Evolutionary conservation across 2,888 invertebrate species (phyloP).

Genomic region (Phortica magna): DNA sequence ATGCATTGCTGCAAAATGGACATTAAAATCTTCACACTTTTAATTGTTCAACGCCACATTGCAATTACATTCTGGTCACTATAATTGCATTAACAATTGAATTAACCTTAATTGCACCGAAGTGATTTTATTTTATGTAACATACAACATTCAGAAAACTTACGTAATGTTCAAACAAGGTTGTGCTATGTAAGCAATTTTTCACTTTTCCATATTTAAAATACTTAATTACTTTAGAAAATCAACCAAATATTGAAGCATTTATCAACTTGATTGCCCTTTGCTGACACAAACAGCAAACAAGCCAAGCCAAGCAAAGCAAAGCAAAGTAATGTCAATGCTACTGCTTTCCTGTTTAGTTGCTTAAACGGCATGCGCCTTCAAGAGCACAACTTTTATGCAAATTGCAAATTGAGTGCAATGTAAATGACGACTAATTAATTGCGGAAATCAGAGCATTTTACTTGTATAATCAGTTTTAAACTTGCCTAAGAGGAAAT

Average conservation of each 20-base stretch:
- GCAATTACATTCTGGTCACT: too few relatives aligned
- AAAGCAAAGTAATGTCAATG: background rate
- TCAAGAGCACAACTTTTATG: constrained; percentile 6
- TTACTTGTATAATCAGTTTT: constrained; percentile 16
- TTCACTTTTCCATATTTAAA: too few relatives aligned
- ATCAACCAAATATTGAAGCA: too few relatives aligned
- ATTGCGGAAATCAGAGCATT: constrained; percentile 51
- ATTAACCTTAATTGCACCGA: constrained; percentile 60
- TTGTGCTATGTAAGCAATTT: too few relatives aligned
- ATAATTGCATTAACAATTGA: constrained; percentile 49
- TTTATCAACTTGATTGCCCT: too few relatives aligned
- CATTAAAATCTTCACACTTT: background rate
- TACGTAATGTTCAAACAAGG: too few relatives aligned
- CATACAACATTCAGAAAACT: too few relatives aligned
- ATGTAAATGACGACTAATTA: constrained; percentile 67
- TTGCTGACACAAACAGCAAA: background rate
- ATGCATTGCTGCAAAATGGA: background rate
- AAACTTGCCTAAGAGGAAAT: constrained; percentile 25
- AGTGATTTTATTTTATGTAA: too few relatives aligned
- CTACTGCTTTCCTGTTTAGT: background rate
- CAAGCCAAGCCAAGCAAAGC: background rate
- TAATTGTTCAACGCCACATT: background rate
- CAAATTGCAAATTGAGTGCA: constrained; percentile 43
- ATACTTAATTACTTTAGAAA: too few relatives aligned
- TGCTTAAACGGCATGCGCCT: constrained; percentile 40